These are phyloP conservation scores for Saccostrea cuccullata DNA, from an alignment of 1,140 invertebrate genomes.

Conservation along the genomic window DNA sequence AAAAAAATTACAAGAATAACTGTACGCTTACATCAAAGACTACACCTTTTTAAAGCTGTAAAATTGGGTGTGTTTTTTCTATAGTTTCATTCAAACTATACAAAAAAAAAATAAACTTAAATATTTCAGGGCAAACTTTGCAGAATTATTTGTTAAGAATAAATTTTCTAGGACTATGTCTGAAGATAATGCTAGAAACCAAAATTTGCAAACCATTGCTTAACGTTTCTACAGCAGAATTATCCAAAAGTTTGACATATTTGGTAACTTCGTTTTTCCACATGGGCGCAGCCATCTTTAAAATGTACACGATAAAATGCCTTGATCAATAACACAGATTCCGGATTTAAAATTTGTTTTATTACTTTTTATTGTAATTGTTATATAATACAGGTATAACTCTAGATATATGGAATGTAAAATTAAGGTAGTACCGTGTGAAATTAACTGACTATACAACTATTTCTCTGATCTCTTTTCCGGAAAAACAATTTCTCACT, in stretches of 20 bases:
- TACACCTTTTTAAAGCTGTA: too few relatives aligned
- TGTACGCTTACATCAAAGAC: too few relatives aligned
- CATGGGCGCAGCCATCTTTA: constrained; percentile 51
- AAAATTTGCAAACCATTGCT: neutral
- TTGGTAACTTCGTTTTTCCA: constrained; percentile 32
- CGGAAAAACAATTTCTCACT: neutral
- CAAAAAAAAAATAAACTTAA: too few relatives aligned
- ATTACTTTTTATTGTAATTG: neutral
- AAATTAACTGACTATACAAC: too few relatives aligned
- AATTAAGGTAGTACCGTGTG: too few relatives aligned
- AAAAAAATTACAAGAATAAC: too few relatives aligned
- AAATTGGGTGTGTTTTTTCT: too few relatives aligned
- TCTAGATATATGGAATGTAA: neutral
- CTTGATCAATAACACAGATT: neutral
- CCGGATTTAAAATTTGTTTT: neutral
- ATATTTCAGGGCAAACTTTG: too few relatives aligned
- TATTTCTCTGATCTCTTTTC: neutral
- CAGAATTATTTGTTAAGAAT: too few relatives aligned
- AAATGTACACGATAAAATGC: neutral
- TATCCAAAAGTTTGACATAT: constrained; percentile 13
- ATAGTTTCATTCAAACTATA: too few relatives aligned
- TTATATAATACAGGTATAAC: neutral
- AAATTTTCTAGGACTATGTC: too few relatives aligned
- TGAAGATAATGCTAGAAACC: too few relatives aligned
- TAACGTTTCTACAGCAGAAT: neutral